phyloP scores from a whole-genome alignment of 1,140 invertebrate genomes.

The Streblospio benedicti region DNA sequence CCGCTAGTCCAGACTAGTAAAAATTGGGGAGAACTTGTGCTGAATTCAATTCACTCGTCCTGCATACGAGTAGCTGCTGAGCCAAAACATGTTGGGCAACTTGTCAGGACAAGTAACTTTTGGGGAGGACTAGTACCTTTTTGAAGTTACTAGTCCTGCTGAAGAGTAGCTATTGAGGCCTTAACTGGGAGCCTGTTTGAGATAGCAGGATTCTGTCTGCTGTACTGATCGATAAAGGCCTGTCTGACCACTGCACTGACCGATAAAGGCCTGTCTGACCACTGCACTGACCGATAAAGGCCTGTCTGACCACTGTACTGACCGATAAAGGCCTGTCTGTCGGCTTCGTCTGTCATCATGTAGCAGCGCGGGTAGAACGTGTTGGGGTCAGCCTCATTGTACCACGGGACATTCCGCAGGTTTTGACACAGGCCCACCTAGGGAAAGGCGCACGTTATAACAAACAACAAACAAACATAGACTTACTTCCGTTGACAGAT shows the following conservation, averaged over 20 bases:
- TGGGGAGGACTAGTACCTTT: too few species aligned
- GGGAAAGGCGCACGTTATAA: background rate
- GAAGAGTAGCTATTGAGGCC: too few species aligned
- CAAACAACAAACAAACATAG: background rate
- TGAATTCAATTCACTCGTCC: too few species aligned
- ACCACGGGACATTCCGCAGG: conserved; percentile 75
- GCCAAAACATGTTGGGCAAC: too few species aligned
- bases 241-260: background rate
- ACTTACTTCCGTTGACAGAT: background rate
- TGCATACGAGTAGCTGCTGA: too few species aligned
- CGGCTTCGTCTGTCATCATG: conserved; percentile 57
- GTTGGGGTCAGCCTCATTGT: conserved; percentile 64
- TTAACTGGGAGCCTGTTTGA: background rate
- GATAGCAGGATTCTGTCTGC: background rate
- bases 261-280: background rate
- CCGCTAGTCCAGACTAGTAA: too few species aligned
- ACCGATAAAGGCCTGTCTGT: conserved; percentile 65
- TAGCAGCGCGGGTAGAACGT: conserved; percentile 74
- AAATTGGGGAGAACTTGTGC: too few species aligned
- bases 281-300: background rate
- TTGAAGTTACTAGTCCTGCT: too few species aligned
- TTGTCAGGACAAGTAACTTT: too few species aligned
- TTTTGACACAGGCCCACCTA: conserved; percentile 58
- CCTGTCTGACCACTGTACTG: background rate
- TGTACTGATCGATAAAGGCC: background rate